Base-by-base conservation (phyloP, 2,797 vertebrate species). In the Taenioides sp. region DNA sequence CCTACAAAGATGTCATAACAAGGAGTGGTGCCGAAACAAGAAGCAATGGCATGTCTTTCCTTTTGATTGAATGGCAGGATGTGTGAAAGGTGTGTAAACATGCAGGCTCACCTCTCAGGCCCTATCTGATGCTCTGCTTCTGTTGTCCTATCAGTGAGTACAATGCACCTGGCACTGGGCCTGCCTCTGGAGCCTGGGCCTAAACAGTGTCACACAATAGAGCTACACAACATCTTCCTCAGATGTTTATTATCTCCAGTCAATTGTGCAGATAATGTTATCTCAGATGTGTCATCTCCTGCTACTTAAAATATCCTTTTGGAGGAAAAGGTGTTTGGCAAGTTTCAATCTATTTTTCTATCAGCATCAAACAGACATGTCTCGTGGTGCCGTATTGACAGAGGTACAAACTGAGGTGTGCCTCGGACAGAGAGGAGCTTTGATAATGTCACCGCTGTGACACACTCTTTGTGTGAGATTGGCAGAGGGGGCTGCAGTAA, bases 321-420 rank as follows among this genome's bases (percentile, higher is more conserved):
- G 4, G 64, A 3, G 50, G 23, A 18, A 74, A 34, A 71, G 0
- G 37, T 54, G 2, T 78, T 86, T 77, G 82, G 71, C 72, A 82
- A 79, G 74, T 89, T 92, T 86, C 89, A 91, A 92, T 92, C 85
- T 91, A 84, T 87, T 92, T 92, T 92, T 89, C 90, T 75, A 91
- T 92, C 89, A 91, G 80, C 77, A 59, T 86, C 84, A 81, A 73
- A 79, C 84, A 84, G 84, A 72, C 73, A 69, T 40, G 71, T 85
- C 77, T 77, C 77, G 59, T 81, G 65, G 79, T 69, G 79, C 83
- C 70, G 34, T 79, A 85, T 83, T 80, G 87, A 84, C 65, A 64
- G 77, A 75, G 76, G 78, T 79, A 70, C 83, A 81, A 81, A 83
- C 80, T 77, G 69, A 1, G 75, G 78, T 71, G 74, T 66, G 74